Percentiles rank a stretch among this genome's conserved stretches.
These are phyloP conservation scores for Drosophila ogumai DNA, from an alignment of 1,140 invertebrate species.

Conservation along the genomic window DNA sequence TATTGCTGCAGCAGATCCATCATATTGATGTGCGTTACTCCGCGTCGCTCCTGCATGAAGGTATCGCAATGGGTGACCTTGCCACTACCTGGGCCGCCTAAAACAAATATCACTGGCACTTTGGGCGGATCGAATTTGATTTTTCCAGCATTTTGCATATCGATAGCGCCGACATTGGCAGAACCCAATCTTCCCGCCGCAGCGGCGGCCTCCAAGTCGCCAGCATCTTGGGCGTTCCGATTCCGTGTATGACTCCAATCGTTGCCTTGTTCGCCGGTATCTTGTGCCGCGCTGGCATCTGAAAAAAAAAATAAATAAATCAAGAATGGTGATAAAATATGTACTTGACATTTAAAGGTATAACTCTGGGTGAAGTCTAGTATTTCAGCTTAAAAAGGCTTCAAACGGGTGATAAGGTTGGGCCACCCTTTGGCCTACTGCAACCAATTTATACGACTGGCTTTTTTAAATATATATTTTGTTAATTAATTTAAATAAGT, in stretches of 20 bases:
- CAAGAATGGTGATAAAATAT: too few species aligned
- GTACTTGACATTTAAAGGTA: too few species aligned
- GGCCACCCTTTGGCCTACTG: neutral
- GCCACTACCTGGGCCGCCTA: constrained; percentile 95
- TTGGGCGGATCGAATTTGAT: constrained; percentile 93
- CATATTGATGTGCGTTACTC: constrained; percentile 95
- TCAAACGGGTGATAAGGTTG: neutral
- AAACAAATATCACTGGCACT: constrained; percentile 94
- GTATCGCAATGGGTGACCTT: constrained; percentile 97
- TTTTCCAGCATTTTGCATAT: constrained; percentile 90
- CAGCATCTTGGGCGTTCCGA: constrained; percentile 65
- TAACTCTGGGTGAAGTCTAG: neutral
- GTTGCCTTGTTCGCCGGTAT: constrained; percentile 88
- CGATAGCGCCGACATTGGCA: constrained; percentile 70
- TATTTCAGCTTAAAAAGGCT: neutral
- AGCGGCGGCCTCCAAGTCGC: constrained; percentile 38
- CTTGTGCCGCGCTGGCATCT: constrained; percentile 91
- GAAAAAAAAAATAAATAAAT: constrained; percentile 22
- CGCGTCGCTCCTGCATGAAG: constrained; percentile 92
- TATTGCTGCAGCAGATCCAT: constrained; percentile 94
- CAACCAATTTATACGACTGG: neutral
- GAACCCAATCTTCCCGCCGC: constrained; percentile 45
- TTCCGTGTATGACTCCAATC: constrained; percentile 84
- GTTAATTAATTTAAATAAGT: neutral
- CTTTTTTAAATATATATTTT: neutral